phyloP scores from a whole-genome alignment of 2,888 invertebrate genomes.

The Itoplectis maculator region DNA sequence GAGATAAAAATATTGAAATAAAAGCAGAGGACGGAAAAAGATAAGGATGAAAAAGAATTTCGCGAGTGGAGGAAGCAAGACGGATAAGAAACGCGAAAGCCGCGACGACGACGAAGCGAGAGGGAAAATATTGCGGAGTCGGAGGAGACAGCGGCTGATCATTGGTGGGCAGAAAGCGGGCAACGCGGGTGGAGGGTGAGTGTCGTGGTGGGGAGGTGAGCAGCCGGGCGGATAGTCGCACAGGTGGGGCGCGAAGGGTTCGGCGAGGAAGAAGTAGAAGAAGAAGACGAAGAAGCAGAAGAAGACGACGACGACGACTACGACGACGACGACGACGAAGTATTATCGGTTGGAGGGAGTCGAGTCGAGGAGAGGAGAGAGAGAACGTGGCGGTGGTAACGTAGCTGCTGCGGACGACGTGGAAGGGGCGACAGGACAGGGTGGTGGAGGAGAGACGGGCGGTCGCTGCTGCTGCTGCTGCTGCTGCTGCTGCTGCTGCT shows the following conservation, averaged over 20 bases:
- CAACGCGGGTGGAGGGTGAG: constrained; percentile 73
- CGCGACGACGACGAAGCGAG: constrained; percentile 17
- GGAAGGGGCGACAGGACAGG: constrained; percentile 69
- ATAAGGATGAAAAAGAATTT: background rate
- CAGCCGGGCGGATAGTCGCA: constrained; percentile 62
- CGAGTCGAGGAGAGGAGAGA: constrained; percentile 62
- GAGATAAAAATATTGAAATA: background rate
- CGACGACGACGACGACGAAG: constrained; percentile 71
- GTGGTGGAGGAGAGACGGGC: constrained; percentile 71
- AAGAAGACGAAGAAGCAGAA: constrained; percentile 72
- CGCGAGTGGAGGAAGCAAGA: background rate
- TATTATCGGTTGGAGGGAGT: constrained; percentile 66
- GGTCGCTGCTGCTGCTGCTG: no score
- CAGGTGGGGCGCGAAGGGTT: constrained; percentile 48
- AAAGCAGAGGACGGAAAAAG: background rate
- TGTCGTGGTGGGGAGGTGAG: constrained; percentile 77
- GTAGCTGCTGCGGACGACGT: constrained; percentile 69
- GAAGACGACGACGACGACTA: constrained; percentile 76
- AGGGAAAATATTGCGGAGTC: constrained; percentile 59
- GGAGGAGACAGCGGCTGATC: constrained; percentile 82
- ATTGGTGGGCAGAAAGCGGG: constrained; percentile 80
- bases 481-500: constrained; percentile 14
- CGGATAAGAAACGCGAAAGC: background rate
- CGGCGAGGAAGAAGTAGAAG: constrained; percentile 56
- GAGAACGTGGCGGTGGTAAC: constrained; percentile 67